Percentiles rank a stretch among this genome's conserved stretches.
Conservation (phyloP, 2,888 invertebrate species). For the Pocota personata region DNA sequence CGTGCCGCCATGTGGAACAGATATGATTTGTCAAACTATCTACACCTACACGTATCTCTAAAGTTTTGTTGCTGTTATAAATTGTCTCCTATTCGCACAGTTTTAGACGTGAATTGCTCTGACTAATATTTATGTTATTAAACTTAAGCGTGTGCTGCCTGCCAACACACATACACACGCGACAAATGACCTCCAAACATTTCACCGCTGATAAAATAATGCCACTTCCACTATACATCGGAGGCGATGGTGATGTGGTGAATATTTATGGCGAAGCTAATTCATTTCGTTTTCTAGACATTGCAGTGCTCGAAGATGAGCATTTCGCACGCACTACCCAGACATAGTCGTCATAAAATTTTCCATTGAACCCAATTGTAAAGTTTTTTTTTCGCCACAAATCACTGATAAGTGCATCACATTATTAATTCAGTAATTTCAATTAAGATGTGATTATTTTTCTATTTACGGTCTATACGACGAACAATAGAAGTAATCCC, state of each 20-base stretch:
- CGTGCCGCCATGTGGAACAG: not conserved
- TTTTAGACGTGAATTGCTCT: not conserved
- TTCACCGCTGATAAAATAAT: not conserved
- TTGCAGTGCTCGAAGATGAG: too few relatives aligned
- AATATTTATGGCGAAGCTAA: not conserved
- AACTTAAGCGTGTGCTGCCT: not conserved
- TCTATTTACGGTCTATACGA: not conserved
- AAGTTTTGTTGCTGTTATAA: not conserved
- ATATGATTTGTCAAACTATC: not conserved
- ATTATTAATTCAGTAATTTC: slow-evolving; percentile 15
- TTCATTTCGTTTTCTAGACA: not conserved
- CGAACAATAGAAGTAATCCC: slow-evolving; percentile 8
- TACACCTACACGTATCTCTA: not conserved
- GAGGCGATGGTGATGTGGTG: not conserved
- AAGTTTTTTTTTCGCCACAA: not conserved
- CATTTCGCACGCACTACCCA: not conserved
- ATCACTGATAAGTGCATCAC: not conserved
- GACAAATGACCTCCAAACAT: slow-evolving; percentile 13
- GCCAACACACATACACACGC: not conserved
- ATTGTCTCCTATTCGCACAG: not conserved
- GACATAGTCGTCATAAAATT: not conserved
- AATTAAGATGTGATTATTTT: slow-evolving; percentile 1
- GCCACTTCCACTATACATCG: not conserved
- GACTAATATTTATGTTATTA: not conserved
- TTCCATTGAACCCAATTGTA: slow-evolving; percentile 15